A percentile compares a stretch with the other conserved stretches of the same genome.
These are phyloP conservation scores for Argentina silus DNA, from an alignment of 2,797 vertebrate species.

Conservation along the genomic window DNA sequence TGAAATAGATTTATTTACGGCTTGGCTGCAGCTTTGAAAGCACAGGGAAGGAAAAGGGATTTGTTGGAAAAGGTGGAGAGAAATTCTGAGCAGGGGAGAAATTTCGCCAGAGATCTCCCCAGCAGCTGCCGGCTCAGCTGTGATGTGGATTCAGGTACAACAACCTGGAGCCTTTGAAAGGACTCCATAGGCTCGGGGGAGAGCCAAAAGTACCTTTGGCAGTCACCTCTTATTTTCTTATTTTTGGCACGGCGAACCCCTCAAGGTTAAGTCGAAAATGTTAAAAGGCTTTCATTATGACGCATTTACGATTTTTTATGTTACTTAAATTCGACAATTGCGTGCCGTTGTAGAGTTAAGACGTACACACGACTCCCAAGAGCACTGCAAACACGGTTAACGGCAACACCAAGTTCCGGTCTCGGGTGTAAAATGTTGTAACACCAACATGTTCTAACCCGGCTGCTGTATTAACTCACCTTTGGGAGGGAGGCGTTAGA, in stretches of 20 bases:
- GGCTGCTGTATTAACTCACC: background rate
- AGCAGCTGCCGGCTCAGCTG: conserved; percentile 67
- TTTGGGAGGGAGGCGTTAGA: background rate
- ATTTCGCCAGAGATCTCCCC: conserved; percentile 59
- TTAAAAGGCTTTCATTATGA: conserved; percentile 63
- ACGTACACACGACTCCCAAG: conserved; percentile 14
- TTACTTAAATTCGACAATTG: conserved; percentile 59
- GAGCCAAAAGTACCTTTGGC: conserved; percentile 75
- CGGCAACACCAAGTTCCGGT: conserved; percentile 34
- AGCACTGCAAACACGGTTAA: conserved; percentile 25
- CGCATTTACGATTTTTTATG: conserved; percentile 50
- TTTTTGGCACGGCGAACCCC: conserved; percentile 61
- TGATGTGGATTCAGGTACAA: conserved; percentile 60
- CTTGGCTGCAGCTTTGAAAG: conserved; percentile 47
- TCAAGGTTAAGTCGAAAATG: conserved; percentile 60
- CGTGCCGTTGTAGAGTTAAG: conserved; percentile 41
- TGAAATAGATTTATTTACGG: conserved; percentile 73
- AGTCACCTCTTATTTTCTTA: conserved; percentile 56
- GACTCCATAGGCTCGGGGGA: conserved; percentile 56
- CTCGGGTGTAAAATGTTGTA: background rate
- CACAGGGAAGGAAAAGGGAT: conserved; percentile 56
- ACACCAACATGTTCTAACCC: background rate
- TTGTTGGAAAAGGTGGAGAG: conserved; percentile 52
- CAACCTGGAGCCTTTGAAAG: conserved; percentile 63
- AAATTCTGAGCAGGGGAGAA: conserved; percentile 66